Evolutionary conservation across 2,113 vertebrate species (phyloP).

Genomic region (Acrocephalus kingi): DNA sequence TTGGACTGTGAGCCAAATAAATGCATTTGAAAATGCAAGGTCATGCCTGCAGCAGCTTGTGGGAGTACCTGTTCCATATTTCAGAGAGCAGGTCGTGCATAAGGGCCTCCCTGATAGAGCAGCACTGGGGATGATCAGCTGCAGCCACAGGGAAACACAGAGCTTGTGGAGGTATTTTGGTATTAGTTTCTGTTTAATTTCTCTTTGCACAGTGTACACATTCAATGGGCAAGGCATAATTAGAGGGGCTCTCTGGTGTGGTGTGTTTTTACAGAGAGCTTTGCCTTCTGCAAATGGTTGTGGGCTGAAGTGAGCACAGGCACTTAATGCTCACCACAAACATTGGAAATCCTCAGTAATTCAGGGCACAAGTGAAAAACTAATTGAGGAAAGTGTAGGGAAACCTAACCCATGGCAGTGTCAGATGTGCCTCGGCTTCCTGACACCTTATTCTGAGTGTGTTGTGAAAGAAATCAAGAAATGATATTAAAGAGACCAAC

Average conservation of each 20-base stretch:
- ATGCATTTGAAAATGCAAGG: not conserved
- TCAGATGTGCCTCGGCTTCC: not conserved
- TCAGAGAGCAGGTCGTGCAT: not conserved
- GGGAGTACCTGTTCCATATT: not conserved
- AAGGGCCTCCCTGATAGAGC: not conserved
- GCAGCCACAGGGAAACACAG: not conserved
- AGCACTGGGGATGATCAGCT: not conserved
- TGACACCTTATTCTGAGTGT: not conserved
- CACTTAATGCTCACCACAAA: not conserved
- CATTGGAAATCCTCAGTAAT: not conserved
- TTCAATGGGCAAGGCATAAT: not conserved
- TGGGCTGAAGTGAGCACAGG: not conserved
- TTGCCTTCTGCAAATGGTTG: not conserved
- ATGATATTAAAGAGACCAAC: not conserved
- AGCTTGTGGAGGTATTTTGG: not conserved
- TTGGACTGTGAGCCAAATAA: not conserved
- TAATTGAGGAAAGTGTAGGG: not conserved
- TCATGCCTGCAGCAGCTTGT: not conserved
- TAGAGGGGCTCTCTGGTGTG: not conserved
- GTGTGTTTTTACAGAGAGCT: not conserved
- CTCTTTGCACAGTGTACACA: not conserved
- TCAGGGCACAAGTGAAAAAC: not conserved
- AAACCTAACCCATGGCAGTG: not conserved
- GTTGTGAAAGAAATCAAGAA: not conserved
- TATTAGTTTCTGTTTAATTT: not conserved